Evolutionary conservation across 1,140 invertebrate species (phyloP).

Genomic region (Lepeophtheirus salmonis): DNA sequence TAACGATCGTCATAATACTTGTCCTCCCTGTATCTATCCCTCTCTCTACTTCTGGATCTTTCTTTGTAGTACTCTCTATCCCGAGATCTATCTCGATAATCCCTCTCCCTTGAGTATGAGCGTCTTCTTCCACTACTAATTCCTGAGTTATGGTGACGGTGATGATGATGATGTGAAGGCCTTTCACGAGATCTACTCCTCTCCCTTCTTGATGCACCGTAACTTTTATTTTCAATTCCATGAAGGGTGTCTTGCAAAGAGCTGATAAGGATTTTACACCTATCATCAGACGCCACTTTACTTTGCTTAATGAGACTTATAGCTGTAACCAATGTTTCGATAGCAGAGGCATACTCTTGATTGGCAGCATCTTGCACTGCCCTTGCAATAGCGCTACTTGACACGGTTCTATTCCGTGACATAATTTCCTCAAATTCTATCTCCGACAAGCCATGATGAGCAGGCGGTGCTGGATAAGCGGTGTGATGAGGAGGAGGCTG

Average conservation of each 20-base stretch:
- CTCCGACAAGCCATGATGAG: constrained; percentile 42
- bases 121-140: no score
- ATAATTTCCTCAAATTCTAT: constrained; percentile 97
- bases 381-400: constrained; percentile 82
- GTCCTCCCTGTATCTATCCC: neutral
- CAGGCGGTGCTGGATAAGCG: constrained; percentile 12
- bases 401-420: constrained; percentile 87
- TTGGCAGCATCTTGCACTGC: constrained; percentile 92
- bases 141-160: constrained; percentile 30
- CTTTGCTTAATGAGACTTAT: constrained; percentile 97
- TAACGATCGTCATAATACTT: neutral
- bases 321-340: constrained; percentile 93
- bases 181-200: constrained; percentile 45
- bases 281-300: constrained; percentile 87
- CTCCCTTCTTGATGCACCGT: constrained; percentile 45
- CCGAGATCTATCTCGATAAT: no score
- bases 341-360: constrained; percentile 84
- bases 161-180: constrained; percentile 45
- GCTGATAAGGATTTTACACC: constrained; percentile 93
- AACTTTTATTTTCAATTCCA: constrained; percentile 90
- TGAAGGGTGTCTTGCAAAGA: constrained; percentile 89
- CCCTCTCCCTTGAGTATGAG: neutral
- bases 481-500: constrained; percentile 40
- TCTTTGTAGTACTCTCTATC: neutral
- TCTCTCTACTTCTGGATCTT: neutral